Conservation (phyloP, 2,797 vertebrate species). For the Apogon hyalosoma region DNA sequence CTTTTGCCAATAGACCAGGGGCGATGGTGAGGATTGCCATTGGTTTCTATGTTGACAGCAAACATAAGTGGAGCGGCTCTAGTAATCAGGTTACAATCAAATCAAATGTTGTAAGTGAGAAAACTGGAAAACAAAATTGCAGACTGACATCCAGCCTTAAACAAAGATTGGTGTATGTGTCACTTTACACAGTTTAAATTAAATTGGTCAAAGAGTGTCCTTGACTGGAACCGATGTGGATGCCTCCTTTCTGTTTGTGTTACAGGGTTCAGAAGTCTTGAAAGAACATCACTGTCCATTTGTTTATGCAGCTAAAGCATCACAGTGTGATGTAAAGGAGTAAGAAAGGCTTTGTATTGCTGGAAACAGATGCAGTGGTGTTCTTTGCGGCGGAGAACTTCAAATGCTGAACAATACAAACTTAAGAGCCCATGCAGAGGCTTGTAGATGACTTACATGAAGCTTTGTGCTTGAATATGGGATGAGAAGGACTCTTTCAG, state of each 20-base stretch:
- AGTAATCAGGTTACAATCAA: conserved; percentile 70
- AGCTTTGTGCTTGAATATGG: conserved; percentile 64
- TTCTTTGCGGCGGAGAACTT: conserved; percentile 74
- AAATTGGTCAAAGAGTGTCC: conserved; percentile 52
- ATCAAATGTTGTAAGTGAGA: conserved; percentile 74
- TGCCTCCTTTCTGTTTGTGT: conserved; percentile 76
- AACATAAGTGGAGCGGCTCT: conserved; percentile 79
- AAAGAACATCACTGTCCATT: conserved; percentile 81
- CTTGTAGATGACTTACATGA: conserved; percentile 61
- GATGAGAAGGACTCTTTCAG: conserved; percentile 49
- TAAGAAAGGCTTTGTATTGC: conserved; percentile 67
- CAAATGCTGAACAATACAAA: conserved; percentile 58
- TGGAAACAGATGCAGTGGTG: conserved; percentile 78
- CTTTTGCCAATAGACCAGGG: conserved; percentile 99
- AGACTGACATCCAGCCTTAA: conserved; percentile 42
- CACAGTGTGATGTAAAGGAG: conserved; percentile 56
- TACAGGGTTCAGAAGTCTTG: conserved; percentile 75
- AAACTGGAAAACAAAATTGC: conserved; percentile 52
- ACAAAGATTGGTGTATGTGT: conserved; percentile 47
- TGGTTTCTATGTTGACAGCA: conserved; percentile 89
- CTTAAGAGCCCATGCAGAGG: conserved; percentile 58
- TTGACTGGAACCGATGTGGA: conserved; percentile 63
- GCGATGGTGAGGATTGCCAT: conserved; percentile 99
- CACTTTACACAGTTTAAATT: conserved; percentile 29
- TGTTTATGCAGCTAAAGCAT: conserved; percentile 72